Percentiles rank a stretch among this genome's conserved stretches.
Evolutionary conservation across 2,888 invertebrate genomes (phyloP).

Genomic region (Drosophila paramelanica): DNA sequence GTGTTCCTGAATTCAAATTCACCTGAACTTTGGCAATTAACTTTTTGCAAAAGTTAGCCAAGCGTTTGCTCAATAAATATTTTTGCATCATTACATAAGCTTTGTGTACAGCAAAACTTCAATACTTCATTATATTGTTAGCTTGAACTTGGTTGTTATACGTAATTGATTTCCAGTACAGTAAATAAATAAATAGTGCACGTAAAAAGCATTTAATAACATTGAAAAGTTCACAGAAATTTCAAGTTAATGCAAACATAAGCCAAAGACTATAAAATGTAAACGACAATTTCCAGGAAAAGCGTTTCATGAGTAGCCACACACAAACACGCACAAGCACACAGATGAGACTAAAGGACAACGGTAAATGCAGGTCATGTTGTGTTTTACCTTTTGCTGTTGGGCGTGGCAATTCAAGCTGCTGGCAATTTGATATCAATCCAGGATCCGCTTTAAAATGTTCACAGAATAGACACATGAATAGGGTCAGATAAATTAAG

Average conservation of each 20-base stretch:
- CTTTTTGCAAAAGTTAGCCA: background rate
- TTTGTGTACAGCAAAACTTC: background rate
- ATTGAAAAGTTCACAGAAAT: slow-evolving; percentile 6
- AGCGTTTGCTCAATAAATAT: background rate
- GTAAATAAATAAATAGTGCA: slow-evolving; percentile 13
- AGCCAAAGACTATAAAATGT: slow-evolving; percentile 30
- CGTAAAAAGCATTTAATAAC: slow-evolving; percentile 2
- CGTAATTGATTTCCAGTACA: slow-evolving; percentile 7
- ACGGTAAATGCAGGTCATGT: slow-evolving; percentile 46
- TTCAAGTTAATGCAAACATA: slow-evolving; percentile 28
- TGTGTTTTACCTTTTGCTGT: slow-evolving; percentile 32
- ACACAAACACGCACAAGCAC: slow-evolving; percentile 7
- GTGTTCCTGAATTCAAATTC: slow-evolving; percentile 14
- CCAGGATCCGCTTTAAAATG: slow-evolving; percentile 65
- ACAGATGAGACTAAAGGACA: slow-evolving; percentile 8
- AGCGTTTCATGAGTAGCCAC: background rate
- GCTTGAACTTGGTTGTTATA: background rate
- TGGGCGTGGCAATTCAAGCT: slow-evolving; percentile 8
- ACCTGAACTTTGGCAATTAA: background rate
- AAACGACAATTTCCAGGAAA: slow-evolving; percentile 24
- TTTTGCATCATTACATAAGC: background rate
- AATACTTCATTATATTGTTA: too few species aligned
- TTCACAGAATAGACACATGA: slow-evolving; percentile 40
- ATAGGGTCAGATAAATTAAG: slow-evolving; percentile 75
- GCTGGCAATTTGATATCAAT: slow-evolving; percentile 65